Percentiles rank a stretch among this genome's conserved stretches.
These are phyloP conservation scores for Sebastes oblongus DNA, from an alignment of 2,797 vertebrate species.

Conservation along the genomic window DNA sequence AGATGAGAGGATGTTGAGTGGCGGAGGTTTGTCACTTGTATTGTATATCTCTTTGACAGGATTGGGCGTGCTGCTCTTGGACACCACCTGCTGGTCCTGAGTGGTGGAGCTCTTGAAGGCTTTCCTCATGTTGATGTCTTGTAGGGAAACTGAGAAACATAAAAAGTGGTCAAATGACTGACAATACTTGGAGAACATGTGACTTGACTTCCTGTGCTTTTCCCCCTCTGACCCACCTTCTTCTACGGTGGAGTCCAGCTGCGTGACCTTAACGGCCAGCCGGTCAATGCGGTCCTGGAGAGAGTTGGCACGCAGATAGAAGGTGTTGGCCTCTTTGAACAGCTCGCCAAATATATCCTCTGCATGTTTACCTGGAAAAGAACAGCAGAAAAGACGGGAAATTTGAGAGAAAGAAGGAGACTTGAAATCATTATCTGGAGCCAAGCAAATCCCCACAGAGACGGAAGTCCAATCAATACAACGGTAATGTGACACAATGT, in stretches of 20 bases:
- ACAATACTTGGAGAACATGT: background rate
- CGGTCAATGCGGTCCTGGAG: conserved; percentile 98
- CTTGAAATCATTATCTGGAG: conserved; percentile 46
- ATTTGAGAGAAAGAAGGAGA: conserved; percentile 22
- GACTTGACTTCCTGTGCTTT: background rate
- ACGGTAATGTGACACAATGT: conserved; percentile 58
- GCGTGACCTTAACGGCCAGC: conserved; percentile 98
- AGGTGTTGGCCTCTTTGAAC: conserved; percentile 97
- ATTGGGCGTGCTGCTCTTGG: conserved; percentile 93
- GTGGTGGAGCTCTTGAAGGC: conserved; percentile 96
- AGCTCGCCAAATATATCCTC: conserved; percentile 99
- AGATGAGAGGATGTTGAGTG: conserved; percentile 91
- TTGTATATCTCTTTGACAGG: conserved; percentile 95
- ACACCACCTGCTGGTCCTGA: conserved; percentile 98
- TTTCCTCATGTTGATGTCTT: conserved; percentile 99
- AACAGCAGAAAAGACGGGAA: background rate
- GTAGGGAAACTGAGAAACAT: conserved; percentile 88
- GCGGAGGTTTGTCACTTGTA: conserved; percentile 94
- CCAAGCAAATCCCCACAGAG: conserved; percentile 31
- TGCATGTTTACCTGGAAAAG: conserved; percentile 92
- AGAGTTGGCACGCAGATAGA: conserved; percentile 96
- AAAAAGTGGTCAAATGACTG: conserved; percentile 23
- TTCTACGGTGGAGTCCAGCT: conserved; percentile 98
- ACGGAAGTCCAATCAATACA: conserved; percentile 49
- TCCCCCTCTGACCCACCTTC: conserved; percentile 89